Percentiles rank a stretch among this genome's conserved stretches.
These are phyloP conservation scores for Pegoplata infirma DNA, from an alignment of 2,888 invertebrate genomes.

Conservation along the genomic window DNA sequence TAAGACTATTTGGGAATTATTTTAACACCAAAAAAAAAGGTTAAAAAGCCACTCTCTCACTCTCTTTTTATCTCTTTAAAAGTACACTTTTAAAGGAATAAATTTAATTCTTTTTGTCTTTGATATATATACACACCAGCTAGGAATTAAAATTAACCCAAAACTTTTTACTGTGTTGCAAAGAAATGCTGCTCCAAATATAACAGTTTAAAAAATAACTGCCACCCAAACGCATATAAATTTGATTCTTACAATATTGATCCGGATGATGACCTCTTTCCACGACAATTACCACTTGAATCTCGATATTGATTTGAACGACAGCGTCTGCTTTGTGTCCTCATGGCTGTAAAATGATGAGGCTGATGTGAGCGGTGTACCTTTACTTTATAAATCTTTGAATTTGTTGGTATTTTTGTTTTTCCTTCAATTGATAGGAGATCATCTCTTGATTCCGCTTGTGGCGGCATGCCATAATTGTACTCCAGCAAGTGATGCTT, in stretches of 20 bases:
- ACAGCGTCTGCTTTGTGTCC: conserved; percentile 62
- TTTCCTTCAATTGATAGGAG: conserved; percentile 2
- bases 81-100: no score
- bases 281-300: conserved; percentile 69
- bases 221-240: no score
- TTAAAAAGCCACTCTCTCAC: no score
- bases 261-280: conserved; percentile 67
- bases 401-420: conserved; percentile 21
- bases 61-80: no score
- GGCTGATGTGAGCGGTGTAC: conserved; percentile 36
- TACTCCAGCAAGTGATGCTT: conserved; percentile 4
- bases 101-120: no score
- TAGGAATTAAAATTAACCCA: no score
- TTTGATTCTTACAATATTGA: conserved; percentile 70
- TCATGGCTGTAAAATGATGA: background rate
- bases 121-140: no score
- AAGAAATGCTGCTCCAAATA: no score
- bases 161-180: no score
- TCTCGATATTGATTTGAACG: conserved; percentile 70
- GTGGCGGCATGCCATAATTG: background rate
- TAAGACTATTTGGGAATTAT: no score
- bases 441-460: conserved; percentile 18
- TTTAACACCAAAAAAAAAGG: no score
- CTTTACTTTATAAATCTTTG: conserved; percentile 56
- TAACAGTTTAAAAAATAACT: no score